These are phyloP conservation scores for Paralvinella palmiformis DNA, from an alignment of 1,140 invertebrate species.

Conservation along the genomic window DNA sequence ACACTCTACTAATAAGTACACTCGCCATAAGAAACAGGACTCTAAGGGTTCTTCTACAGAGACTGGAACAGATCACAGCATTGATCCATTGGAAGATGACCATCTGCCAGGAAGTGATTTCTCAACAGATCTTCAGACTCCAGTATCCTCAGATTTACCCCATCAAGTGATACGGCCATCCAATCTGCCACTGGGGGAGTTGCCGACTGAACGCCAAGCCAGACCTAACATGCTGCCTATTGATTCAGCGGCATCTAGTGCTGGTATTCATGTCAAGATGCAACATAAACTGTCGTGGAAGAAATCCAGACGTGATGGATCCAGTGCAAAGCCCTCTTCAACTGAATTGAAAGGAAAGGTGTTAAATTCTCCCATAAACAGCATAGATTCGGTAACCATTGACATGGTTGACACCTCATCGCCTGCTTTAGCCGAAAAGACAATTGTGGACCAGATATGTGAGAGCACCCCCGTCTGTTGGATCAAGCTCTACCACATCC, in stretches of 20 bases:
- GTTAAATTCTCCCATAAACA: constrained; percentile 9
- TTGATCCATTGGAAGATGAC: no score
- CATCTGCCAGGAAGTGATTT: no score
- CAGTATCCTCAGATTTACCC: no score
- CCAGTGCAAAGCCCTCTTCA: background rate
- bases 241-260: no score
- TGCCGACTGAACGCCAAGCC: no score
- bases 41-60: constrained; percentile 46
- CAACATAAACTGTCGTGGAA: background rate
- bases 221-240: no score
- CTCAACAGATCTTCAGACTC: no score
- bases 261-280: background rate
- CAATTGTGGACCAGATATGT: constrained; percentile 49
- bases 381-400: constrained; percentile 45
- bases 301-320: background rate
- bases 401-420: constrained; percentile 48
- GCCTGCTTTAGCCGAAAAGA: constrained; percentile 45
- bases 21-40: constrained; percentile 38
- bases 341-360: background rate
- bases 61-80: constrained; percentile 30
- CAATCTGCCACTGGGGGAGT: no score
- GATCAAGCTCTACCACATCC: constrained; percentile 86
- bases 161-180: no score
- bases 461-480: constrained; percentile 74
- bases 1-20: background rate